phyloP scores from a whole-genome alignment of 2,113 vertebrate species.

The Brevimyrus niger region DNA sequence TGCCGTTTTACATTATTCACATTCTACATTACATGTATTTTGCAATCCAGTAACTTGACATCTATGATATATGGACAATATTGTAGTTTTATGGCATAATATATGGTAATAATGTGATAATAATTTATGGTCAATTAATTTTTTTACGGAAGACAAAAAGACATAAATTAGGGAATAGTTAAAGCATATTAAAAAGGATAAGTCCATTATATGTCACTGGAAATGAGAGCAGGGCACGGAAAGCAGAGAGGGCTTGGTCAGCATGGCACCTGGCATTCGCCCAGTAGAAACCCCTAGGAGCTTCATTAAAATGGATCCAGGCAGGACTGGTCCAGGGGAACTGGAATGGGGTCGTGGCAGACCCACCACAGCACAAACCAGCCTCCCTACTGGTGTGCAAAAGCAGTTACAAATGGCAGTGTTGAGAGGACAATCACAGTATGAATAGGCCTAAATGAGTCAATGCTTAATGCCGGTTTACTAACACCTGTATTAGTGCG shows the following conservation, averaged over 20 bases:
- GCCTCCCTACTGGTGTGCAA: constrained; percentile 51
- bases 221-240: not conserved
- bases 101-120: not conserved
- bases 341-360: constrained; percentile 52
- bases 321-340: constrained; percentile 5
- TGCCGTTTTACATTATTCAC: not conserved
- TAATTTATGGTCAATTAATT: not conserved
- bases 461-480: constrained; percentile 60
- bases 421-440: constrained; percentile 45
- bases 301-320: constrained; percentile 39
- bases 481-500: constrained; percentile 76
- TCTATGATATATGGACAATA: not conserved
- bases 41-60: not conserved
- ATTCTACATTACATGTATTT: not conserved
- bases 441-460: constrained; percentile 61
- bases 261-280: constrained; percentile 17
- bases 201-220: no score
- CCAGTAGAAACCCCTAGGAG: constrained; percentile 17
- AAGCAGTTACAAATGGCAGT: constrained; percentile 49
- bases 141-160: not conserved
- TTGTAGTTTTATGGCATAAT: not conserved
- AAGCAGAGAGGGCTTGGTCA: constrained; percentile 2
- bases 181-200: not conserved
- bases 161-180: not conserved
- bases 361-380: constrained; percentile 65